phyloP scores from a whole-genome alignment of 2,888 invertebrate species.

The Leptinotarsa tumamoca region DNA sequence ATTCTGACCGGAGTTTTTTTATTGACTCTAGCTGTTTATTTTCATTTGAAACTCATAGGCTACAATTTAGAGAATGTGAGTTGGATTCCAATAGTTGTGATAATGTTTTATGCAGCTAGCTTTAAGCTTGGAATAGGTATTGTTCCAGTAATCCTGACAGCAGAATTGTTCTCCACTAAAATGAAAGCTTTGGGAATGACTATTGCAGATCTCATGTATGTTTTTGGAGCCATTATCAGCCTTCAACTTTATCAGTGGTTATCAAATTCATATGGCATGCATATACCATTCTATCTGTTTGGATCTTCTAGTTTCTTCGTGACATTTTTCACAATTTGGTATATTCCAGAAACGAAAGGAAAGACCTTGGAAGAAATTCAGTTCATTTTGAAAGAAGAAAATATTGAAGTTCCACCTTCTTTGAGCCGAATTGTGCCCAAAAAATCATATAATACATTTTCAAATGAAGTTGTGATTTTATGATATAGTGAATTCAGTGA shows the following conservation, averaged over 20 bases:
- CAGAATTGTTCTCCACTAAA: slow-evolving; percentile 63
- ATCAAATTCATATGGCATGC: slow-evolving; percentile 56
- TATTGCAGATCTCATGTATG: slow-evolving; percentile 61
- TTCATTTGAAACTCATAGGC: slow-evolving; percentile 53
- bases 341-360: slow-evolving; percentile 68
- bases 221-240: slow-evolving; percentile 58
- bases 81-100: slow-evolving; percentile 54
- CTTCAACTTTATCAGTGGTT: slow-evolving; percentile 59
- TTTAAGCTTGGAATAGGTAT: slow-evolving; percentile 60
- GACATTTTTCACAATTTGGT: slow-evolving; percentile 44
- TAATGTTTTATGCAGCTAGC: slow-evolving; percentile 57
- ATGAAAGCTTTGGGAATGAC: slow-evolving; percentile 65
- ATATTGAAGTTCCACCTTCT: neutral
- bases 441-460: slow-evolving; percentile 33
- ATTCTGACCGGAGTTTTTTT: slow-evolving; percentile 56
- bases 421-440: slow-evolving; percentile 2
- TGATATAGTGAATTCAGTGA: neutral
- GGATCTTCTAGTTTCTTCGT: slow-evolving; percentile 49
- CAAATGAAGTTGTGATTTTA: neutral
- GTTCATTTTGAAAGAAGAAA: slow-evolving; percentile 39
- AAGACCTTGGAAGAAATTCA: no score
- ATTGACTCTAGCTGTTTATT: slow-evolving; percentile 57
- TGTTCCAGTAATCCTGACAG: slow-evolving; percentile 60
- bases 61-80: slow-evolving; percentile 47
- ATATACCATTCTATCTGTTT: slow-evolving; percentile 62